Evolutionary conservation across 2,888 invertebrate species (phyloP).

Genomic region (Sepioteuthis lessoniana): DNA sequence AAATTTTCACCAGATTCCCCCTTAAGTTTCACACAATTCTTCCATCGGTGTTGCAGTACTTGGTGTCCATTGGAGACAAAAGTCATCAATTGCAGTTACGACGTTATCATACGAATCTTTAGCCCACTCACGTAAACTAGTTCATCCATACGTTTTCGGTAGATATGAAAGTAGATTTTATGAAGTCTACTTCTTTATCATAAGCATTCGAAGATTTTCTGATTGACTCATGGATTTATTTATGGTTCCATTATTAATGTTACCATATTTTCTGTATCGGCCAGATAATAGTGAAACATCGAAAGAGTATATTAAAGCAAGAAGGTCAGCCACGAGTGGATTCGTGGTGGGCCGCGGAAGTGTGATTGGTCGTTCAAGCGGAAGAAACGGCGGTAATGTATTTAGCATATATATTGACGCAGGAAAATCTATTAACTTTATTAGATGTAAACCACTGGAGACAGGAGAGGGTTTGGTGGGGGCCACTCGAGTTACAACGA

Average conservation of each 20-base stretch:
- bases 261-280: neutral
- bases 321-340: neutral
- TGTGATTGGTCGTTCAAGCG: neutral
- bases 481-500: neutral
- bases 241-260: neutral
- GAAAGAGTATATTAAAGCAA: neutral
- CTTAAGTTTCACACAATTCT: too few relatives aligned
- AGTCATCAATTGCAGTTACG: too few relatives aligned
- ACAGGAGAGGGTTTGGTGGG: neutral
- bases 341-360: neutral
- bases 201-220: neutral
- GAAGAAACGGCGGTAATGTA: slow-evolving; percentile 1
- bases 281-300: neutral
- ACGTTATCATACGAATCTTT: too few relatives aligned
- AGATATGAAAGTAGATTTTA: neutral
- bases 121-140: too few relatives aligned
- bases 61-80: too few relatives aligned
- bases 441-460: neutral
- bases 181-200: neutral
- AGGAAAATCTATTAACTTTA: neutral
- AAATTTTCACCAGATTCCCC: too few relatives aligned
- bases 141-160: too few relatives aligned
- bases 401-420: slow-evolving; percentile 33
- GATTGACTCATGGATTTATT: neutral
- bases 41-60: too few relatives aligned